Evolutionary conservation across 2,797 vertebrate genomes (phyloP).

Genomic region (Sebastes minor): DNA sequence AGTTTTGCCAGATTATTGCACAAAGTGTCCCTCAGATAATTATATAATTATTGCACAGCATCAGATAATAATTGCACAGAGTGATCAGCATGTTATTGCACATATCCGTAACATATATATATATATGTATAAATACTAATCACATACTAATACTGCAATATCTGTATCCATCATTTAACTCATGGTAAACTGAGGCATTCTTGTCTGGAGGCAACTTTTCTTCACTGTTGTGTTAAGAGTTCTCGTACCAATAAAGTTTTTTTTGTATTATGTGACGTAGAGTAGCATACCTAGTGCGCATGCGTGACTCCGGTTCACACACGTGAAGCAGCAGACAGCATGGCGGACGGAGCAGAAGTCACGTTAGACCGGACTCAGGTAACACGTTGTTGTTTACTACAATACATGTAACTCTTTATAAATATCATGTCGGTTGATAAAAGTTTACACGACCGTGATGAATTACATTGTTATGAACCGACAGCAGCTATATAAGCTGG

Average conservation of each 20-base stretch:
- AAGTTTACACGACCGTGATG: accelerated
- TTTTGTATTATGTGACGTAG: conserved; percentile 17
- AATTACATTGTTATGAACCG: accelerated
- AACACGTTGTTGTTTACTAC: not conserved
- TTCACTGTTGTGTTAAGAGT: not conserved
- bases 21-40: too few relatives aligned
- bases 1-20: too few relatives aligned
- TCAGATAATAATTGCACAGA: too few relatives aligned
- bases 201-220: too few relatives aligned
- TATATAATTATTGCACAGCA: too few relatives aligned
- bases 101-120: too few relatives aligned
- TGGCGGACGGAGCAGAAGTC: conserved; percentile 55
- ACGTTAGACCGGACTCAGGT: conserved; percentile 73
- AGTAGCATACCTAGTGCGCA: conserved; percentile 15
- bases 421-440: accelerated
- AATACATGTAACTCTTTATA: accelerated
- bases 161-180: not conserved
- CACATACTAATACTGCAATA: not conserved
- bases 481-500: not conserved
- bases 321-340: conserved; percentile 70
- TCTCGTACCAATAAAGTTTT: conserved; percentile 60
- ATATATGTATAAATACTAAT: too few relatives aligned
- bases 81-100: too few relatives aligned
- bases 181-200: not conserved
- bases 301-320: conserved; percentile 27